Conservation (phyloP, 2,113 vertebrate species). For the Istiophorus platypterus region DNA sequence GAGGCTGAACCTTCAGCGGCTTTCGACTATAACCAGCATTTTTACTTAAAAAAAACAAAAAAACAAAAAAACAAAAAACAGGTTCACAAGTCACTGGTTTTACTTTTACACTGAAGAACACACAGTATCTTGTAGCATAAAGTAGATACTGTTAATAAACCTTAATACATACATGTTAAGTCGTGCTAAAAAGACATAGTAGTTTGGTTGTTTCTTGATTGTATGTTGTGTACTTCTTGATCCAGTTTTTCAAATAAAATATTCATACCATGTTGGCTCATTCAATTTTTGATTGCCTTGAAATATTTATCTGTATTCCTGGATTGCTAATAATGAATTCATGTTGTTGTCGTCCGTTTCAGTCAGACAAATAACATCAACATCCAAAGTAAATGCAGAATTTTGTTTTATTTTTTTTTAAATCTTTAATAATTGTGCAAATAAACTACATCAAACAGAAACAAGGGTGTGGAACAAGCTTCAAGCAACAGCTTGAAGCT, state of each 20-base stretch:
- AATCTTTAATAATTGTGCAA: not conserved
- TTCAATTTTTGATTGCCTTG: slow-evolving; percentile 29
- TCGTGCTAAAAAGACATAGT: slow-evolving; percentile 7
- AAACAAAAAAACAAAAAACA: too few relatives aligned
- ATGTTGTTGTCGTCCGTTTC: not conserved
- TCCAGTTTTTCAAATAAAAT: slow-evolving; percentile 76
- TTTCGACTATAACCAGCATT: slow-evolving; percentile 10
- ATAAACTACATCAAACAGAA: not conserved
- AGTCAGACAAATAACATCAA: slow-evolving; percentile 10
- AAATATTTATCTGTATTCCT: slow-evolving; percentile 23
- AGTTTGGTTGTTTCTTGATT: slow-evolving; percentile 39
- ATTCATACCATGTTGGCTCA: slow-evolving; percentile 21
- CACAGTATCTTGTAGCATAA: slow-evolving; percentile 25
- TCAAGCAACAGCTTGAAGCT: not conserved
- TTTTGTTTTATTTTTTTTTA: not conserved
- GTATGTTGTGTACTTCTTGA: slow-evolving; percentile 46
- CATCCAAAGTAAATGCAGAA: not conserved
- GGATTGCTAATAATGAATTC: slow-evolving; percentile 3
- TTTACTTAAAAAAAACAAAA: slow-evolving; percentile 10
- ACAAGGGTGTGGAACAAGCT: not conserved
- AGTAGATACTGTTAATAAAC: slow-evolving; percentile 26
- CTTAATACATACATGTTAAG: slow-evolving; percentile 7
- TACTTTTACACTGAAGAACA: slow-evolving; percentile 23
- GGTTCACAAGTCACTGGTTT: slow-evolving; percentile 21
- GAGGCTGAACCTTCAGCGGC: slow-evolving; percentile 13